Conservation (phyloP, 2,113 vertebrate genomes). For the Colistium nudipinnis region DNA sequence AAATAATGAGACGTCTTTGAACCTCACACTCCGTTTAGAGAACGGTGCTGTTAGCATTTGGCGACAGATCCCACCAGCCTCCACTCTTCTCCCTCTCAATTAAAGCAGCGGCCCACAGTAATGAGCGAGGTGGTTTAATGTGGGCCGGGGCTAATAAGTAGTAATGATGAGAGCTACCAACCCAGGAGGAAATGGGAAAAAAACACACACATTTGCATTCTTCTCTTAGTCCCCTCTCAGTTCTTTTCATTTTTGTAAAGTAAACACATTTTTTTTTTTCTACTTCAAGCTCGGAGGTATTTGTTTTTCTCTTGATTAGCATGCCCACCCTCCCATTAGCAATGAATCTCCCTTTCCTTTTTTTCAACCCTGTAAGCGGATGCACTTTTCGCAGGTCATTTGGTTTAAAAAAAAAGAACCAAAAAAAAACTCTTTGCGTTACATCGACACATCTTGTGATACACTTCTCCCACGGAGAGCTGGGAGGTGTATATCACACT, state of each 20-base stretch:
- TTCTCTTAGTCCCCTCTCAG: neutral
- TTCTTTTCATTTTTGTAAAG: conserved; percentile 34
- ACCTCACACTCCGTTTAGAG: no score
- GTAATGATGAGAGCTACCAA: conserved; percentile 50
- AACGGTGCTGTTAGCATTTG: conserved; percentile 5
- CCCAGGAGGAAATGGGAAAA: neutral
- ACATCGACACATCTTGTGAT: no score
- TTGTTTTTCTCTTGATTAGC: neutral
- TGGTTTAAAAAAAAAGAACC: no score
- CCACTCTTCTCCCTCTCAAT: conserved; percentile 28
- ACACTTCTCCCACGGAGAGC: no score
- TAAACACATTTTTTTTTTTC: conserved; percentile 20
- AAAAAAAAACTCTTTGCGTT: no score
- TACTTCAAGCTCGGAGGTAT: neutral
- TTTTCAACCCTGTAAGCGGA: neutral
- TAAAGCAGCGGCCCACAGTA: conserved; percentile 48
- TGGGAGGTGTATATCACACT: no score
- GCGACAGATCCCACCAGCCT: conserved; percentile 24
- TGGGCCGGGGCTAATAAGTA: conserved; percentile 47
- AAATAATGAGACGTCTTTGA: no score
- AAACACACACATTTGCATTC: neutral
- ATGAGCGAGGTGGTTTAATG: conserved; percentile 46
- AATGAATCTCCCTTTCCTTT: neutral
- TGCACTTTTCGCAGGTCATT: neutral
- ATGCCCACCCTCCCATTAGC: neutral